phyloP scores from a whole-genome alignment of 1,140 invertebrate species.

The Luehdorfia chinensis region DNA sequence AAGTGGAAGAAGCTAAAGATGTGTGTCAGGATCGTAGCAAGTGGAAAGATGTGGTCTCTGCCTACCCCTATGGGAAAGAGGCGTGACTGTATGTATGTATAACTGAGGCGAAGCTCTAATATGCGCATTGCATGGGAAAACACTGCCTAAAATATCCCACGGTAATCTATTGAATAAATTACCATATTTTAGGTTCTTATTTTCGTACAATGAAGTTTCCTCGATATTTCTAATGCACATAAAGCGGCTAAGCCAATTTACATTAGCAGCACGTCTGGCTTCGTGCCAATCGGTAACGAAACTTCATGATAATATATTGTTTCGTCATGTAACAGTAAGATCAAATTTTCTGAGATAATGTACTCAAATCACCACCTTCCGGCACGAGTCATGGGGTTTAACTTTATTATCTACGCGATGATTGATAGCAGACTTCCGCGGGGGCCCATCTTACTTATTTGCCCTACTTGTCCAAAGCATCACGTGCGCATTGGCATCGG shows the following conservation, averaged over 20 bases:
- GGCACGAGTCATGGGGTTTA: slow-evolving; percentile 48
- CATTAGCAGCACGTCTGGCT: background rate
- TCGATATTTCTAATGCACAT: background rate
- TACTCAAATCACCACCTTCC: slow-evolving; percentile 40
- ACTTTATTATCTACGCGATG: slow-evolving; percentile 60
- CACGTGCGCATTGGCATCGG: too few relatives aligned
- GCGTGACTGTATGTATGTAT: too few relatives aligned
- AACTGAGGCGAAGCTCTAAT: too few relatives aligned
- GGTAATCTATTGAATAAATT: too few relatives aligned
- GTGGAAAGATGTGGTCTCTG: too few relatives aligned
- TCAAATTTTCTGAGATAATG: slow-evolving; percentile 17
- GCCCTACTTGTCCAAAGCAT: slow-evolving; percentile 6
- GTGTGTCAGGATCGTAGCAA: too few relatives aligned
- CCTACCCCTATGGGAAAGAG: too few relatives aligned
- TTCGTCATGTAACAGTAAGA: slow-evolving; percentile 7
- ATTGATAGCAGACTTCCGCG: slow-evolving; percentile 67
- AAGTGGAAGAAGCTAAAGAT: too few relatives aligned
- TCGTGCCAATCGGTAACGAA: background rate
- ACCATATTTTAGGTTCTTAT: slow-evolving; percentile 7
- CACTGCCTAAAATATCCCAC: too few relatives aligned
- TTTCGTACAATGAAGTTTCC: slow-evolving; percentile 2
- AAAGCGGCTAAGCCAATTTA: background rate
- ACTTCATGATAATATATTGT: slow-evolving; percentile 8
- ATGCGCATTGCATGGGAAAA: too few relatives aligned
- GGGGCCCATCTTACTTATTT: slow-evolving; percentile 11